Conservation (phyloP, 1,140 invertebrate species). For the Aphelinus certus region DNA sequence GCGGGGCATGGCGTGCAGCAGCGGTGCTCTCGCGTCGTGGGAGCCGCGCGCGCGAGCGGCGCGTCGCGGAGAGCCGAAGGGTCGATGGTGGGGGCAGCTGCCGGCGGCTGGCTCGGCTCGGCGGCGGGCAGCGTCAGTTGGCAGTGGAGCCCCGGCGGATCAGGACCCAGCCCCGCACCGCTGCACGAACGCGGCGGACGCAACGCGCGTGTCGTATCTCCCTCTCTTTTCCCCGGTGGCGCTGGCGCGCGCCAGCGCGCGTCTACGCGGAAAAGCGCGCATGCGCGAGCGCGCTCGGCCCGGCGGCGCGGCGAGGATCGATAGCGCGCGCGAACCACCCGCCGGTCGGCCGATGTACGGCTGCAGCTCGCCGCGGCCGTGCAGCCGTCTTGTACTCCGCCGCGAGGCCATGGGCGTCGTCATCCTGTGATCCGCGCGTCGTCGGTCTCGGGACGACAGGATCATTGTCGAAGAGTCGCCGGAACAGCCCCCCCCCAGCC, state of each 20-base stretch:
- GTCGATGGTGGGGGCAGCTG: neutral
- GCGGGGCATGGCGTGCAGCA: neutral
- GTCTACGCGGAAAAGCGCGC: neutral
- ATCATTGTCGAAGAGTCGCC: neutral
- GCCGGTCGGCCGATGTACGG: too few species aligned
- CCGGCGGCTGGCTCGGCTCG: too few species aligned
- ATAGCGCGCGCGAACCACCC: neutral
- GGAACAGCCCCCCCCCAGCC: neutral
- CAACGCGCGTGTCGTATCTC: too few species aligned
- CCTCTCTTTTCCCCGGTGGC: neutral
- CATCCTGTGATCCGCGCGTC: too few species aligned
- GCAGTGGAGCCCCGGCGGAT: too few species aligned
- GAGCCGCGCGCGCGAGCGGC: neutral
- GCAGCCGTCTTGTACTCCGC: slow-evolving; percentile 1
- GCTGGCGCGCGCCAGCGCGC: neutral
- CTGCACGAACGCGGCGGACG: too few species aligned
- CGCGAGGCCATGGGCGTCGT: neutral
- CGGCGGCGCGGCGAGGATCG: neutral
- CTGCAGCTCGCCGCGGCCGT: neutral
- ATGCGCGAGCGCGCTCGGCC: neutral
- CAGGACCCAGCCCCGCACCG: too few species aligned
- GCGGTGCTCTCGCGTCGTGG: neutral
- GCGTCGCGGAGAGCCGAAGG: too few species aligned
- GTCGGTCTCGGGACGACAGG: too few species aligned
- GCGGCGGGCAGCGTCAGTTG: too few species aligned